These are phyloP conservation scores for Maconellicoccus hirsutus DNA, from an alignment of 1,140 invertebrate species.

Conservation along the genomic window DNA sequence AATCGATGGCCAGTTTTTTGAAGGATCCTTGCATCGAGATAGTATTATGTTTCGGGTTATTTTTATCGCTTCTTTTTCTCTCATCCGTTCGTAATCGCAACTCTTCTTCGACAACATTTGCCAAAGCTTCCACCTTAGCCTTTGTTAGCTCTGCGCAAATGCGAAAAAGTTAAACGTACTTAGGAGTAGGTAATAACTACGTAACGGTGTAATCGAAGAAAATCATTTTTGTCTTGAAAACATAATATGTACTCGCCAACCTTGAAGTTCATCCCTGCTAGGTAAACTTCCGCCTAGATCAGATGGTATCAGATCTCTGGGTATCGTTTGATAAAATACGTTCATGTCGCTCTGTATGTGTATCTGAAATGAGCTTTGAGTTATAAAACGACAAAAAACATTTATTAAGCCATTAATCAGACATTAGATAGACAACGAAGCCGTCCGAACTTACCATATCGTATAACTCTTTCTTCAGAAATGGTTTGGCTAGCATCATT, in stretches of 20 bases:
- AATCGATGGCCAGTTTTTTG: slow-evolving; percentile 22
- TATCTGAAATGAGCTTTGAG: slow-evolving; percentile 27
- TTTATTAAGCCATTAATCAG: not conserved
- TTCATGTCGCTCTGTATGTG: slow-evolving; percentile 28
- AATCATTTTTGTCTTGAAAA: too few relatives aligned
- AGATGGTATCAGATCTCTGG: slow-evolving; percentile 26
- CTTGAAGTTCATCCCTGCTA: slow-evolving; percentile 23
- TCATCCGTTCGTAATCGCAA: slow-evolving; percentile 13
- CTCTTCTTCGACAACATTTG: not conserved
- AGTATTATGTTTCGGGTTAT: not conserved
- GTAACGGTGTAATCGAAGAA: too few relatives aligned
- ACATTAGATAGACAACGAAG: not conserved
- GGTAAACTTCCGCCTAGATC: slow-evolving; percentile 28
- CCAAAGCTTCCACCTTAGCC: slow-evolving; percentile 7
- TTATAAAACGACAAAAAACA: too few relatives aligned
- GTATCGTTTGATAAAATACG: slow-evolving; percentile 27
- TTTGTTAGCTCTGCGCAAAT: not conserved
- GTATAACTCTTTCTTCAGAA: slow-evolving; percentile 27
- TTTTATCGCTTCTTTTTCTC: not conserved
- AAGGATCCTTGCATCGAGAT: slow-evolving; percentile 15
- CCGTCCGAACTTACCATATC: slow-evolving; percentile 24
- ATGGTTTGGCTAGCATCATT: slow-evolving; percentile 23
- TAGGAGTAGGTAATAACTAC: not conserved
- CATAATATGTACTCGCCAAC: slow-evolving; percentile 14
- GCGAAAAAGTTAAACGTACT: too few relatives aligned